Conservation (phyloP, 2,797 vertebrate species). For the Remorina albescens region DNA sequence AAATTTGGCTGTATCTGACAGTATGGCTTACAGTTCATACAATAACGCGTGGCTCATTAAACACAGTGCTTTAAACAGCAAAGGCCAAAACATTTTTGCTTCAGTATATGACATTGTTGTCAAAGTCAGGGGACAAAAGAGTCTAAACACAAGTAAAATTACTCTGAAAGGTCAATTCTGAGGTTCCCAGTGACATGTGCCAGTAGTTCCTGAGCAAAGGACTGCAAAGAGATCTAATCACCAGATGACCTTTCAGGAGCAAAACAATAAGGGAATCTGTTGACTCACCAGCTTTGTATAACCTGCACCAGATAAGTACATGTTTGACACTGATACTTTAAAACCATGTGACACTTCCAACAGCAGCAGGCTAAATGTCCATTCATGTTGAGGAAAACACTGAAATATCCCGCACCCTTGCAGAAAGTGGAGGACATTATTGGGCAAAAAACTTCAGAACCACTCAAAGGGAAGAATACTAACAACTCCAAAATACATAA, state of each 20-base stretch:
- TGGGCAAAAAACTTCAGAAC: neutral
- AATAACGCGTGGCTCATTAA: neutral
- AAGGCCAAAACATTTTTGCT: neutral
- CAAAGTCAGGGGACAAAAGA: slow-evolving; percentile 13
- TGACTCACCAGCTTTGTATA: slow-evolving; percentile 24
- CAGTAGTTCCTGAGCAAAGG: slow-evolving; percentile 25
- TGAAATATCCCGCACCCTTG: neutral
- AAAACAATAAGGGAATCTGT: slow-evolving; percentile 23
- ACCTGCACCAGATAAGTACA: slow-evolving; percentile 47
- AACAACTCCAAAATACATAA: too few species aligned
- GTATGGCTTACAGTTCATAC: neutral
- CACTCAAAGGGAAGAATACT: too few species aligned
- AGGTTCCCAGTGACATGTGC: slow-evolving; percentile 35
- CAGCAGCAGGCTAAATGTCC: neutral
- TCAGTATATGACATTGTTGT: neutral
- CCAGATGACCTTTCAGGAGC: slow-evolving; percentile 64
- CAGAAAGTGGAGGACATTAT: neutral
- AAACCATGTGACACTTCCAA: neutral
- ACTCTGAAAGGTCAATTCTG: slow-evolving; percentile 63
- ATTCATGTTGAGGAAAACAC: neutral
- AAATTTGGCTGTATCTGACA: neutral
- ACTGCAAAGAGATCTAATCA: slow-evolving; percentile 47
- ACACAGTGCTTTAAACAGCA: neutral
- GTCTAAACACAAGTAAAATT: slow-evolving; percentile 47
- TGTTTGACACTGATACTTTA: slow-evolving; percentile 36